A percentile compares a stretch with the other conserved stretches of the same genome.
Conservation (phyloP, 1,140 invertebrate species). For the Drosophila sulfurigaster region DNA sequence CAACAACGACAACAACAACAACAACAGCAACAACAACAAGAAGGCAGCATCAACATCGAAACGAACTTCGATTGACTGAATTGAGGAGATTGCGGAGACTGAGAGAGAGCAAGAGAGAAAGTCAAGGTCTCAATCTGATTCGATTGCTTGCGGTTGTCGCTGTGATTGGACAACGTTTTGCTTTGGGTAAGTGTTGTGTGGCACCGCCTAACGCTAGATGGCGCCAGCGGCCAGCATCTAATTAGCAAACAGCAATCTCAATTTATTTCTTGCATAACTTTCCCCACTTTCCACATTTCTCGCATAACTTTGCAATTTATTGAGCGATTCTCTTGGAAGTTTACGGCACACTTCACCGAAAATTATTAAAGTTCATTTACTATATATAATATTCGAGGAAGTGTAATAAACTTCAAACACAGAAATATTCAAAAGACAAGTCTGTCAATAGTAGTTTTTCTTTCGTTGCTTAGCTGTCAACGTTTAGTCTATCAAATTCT, state of each 20-base stretch:
- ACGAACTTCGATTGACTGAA: not conserved
- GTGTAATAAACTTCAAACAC: too few relatives aligned
- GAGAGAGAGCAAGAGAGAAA: not conserved
- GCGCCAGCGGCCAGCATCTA: not conserved
- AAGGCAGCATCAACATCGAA: not conserved
- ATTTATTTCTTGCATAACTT: not conserved
- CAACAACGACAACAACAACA: not conserved
- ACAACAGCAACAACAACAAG: not conserved
- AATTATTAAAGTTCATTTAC: not conserved
- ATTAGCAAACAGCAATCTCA: not conserved
- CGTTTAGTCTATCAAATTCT: too few relatives aligned
- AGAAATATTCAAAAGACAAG: too few relatives aligned
- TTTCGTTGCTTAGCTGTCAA: too few relatives aligned
- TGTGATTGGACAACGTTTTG: conserved; percentile 52
- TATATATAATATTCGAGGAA: too few relatives aligned
- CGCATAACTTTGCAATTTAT: conserved; percentile 3
- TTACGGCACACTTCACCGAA: not conserved
- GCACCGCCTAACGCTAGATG: not conserved
- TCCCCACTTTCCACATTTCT: not conserved
- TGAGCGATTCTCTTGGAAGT: not conserved
- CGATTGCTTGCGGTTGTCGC: conserved; percentile 54
- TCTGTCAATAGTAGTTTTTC: too few relatives aligned
- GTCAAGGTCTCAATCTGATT: conserved; percentile 33
- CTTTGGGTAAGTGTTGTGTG: conserved; percentile 52
- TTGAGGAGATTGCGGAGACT: not conserved